Base-by-base conservation (phyloP, 1,140 invertebrate species). In the Zaprionus kolodkinae region DNA sequence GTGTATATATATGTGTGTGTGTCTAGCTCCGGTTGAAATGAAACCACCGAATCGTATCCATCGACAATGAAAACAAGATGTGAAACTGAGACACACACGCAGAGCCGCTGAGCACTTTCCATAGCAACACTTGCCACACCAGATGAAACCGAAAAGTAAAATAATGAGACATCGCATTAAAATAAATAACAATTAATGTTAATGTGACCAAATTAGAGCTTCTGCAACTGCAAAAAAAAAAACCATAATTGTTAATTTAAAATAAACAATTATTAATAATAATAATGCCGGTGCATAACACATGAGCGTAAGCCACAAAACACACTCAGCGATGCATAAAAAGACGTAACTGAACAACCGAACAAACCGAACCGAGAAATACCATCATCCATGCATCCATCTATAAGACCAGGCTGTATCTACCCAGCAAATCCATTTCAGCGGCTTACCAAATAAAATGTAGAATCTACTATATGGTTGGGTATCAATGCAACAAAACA, bases 121-220 rank as follows among this genome's bases (percentile, higher is more conserved):
- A 63, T 43, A 43, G 5, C 27, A 60, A 4, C 15, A 54, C 67
- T 64, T 69, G 25, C 50, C 57, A 61, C 60, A 61, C 48, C 45
- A 36, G 10, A 36, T 56, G 68, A 65, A 60, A 45, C 55, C 15
- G 57, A 65, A 50, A 60, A 72, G 15, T 40, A 55, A 62, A 75
- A 76, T 48, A 72, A 79, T 71, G 55, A 62, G 40, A 66, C 61
- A 71, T 52, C 43, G 21, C 43, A 30, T 71, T 25, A 48, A 64
- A 68, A 38, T 61, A 59, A 60, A 63, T 50, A 66, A 63, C 67
- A 76, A 67, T 78, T 78, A 67, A 55, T 55, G 69, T 74, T 78
- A 76, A 76, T 71, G 72, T 63, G 61, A 64, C 50, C 48, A 78
- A 76, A 76, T 76, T 67, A 78, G 76, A 62, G 67, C 72, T 62